Conservation (phyloP, 1,140 invertebrate species). For the Euura saliciscinereae region DNA sequence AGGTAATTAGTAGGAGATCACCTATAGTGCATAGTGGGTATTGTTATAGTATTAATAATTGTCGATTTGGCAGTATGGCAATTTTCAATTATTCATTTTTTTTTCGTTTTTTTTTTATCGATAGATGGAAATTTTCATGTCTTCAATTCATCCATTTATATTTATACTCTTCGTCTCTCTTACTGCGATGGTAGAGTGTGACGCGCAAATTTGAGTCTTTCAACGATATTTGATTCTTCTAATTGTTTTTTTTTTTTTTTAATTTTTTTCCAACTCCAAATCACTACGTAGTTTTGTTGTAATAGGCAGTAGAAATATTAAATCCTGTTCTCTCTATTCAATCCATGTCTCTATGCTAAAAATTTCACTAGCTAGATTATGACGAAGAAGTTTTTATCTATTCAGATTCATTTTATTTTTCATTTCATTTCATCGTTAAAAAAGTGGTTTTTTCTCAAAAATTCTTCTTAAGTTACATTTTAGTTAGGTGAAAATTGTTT, state of each 20-base stretch:
- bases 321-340: too few relatives aligned
- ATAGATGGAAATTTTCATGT: conserved; percentile 45
- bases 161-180: conserved; percentile 2
- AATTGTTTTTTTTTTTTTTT: too few relatives aligned
- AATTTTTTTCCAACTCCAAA: too few relatives aligned
- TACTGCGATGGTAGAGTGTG: not conserved
- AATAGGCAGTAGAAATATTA: too few relatives aligned
- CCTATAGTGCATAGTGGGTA: conserved; percentile 53
- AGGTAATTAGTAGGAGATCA: conserved; percentile 50
- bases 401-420: too few relatives aligned
- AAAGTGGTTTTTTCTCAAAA: too few relatives aligned
- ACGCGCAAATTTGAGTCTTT: not conserved
- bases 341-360: not conserved
- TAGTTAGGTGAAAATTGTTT: not conserved
- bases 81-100: conserved; percentile 34
- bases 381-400: not conserved
- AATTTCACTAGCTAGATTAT: conserved; percentile 12
- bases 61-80: conserved; percentile 61
- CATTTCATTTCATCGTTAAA: too few relatives aligned
- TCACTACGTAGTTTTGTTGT: too few relatives aligned
- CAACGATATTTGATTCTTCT: too few relatives aligned
- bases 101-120: conserved; percentile 28
- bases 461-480: not conserved
- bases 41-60: conserved; percentile 50
- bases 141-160: not conserved